Conservation (phyloP, 2,113 vertebrate genomes). For the Tragulus kanchil region DNA sequence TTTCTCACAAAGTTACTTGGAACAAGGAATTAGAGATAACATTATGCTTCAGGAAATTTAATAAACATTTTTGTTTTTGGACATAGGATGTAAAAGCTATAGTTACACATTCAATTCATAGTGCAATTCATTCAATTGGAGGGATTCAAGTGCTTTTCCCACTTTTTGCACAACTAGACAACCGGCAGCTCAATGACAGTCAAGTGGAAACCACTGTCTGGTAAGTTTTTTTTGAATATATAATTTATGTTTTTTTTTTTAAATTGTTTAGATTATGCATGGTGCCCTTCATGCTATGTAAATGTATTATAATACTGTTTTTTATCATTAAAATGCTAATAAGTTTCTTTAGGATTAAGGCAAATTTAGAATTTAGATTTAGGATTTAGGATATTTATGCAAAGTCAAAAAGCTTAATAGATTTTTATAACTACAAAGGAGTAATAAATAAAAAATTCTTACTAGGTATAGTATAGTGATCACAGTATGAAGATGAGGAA, state of each 20-base stretch:
- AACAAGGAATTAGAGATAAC: conserved; percentile 35
- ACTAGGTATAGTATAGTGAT: background rate
- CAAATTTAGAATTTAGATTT: background rate
- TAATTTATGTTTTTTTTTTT: background rate
- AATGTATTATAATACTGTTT: background rate
- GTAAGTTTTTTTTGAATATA: conserved; percentile 86
- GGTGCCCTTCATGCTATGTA: background rate
- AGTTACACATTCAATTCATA: conserved; percentile 98
- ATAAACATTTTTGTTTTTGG: conserved; percentile 72
- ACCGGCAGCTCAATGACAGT: conserved; percentile 93
- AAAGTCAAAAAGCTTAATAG: background rate
- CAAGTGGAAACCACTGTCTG: conserved; percentile 96
- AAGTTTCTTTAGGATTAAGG: conserved; percentile 26
- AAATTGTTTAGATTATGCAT: background rate
- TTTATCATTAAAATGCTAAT: conserved; percentile 30
- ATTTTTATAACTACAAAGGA: background rate
- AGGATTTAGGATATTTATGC: background rate
- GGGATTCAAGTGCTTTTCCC: conserved; percentile 98
- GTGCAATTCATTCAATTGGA: conserved; percentile 97
- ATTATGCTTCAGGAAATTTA: background rate
- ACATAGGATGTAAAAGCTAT: conserved; percentile 97
- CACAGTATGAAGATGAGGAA: background rate
- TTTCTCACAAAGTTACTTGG: background rate
- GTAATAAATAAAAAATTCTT: conserved; percentile 16
- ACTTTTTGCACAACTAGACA: conserved; percentile 97